A percentile compares a stretch with the other conserved stretches of the same genome.
These are phyloP conservation scores for Hydropsyche betteni DNA, from an alignment of 2,888 invertebrate genomes.

Conservation along the genomic window DNA sequence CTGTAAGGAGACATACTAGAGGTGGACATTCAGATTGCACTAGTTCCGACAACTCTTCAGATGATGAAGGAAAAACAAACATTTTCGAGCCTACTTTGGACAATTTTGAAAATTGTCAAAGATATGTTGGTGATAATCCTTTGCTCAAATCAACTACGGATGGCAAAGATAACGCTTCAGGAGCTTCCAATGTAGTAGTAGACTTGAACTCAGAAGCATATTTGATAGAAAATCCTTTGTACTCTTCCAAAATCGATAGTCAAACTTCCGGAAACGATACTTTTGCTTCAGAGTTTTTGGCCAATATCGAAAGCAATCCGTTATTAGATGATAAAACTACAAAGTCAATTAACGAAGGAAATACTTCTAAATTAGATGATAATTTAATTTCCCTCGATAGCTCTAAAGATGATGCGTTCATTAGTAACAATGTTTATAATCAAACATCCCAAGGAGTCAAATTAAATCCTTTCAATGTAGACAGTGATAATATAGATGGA, in stretches of 20 bases:
- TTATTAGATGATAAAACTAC: background rate
- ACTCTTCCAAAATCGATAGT: slow-evolving; percentile 64
- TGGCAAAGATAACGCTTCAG: slow-evolving; percentile 60
- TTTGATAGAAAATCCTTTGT: slow-evolving; percentile 62
- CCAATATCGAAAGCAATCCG: slow-evolving; percentile 5
- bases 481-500: slow-evolving; percentile 5
- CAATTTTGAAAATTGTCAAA: slow-evolving; percentile 64
- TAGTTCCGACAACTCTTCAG: slow-evolving; percentile 66
- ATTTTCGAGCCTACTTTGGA: slow-evolving; percentile 65
- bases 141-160: slow-evolving; percentile 54
- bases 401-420: background rate
- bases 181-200: slow-evolving; percentile 55
- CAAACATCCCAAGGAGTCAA: slow-evolving; percentile 39
- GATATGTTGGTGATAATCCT: slow-evolving; percentile 61
- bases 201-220: slow-evolving; percentile 53
- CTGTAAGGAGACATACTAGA: slow-evolving; percentile 68
- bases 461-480: slow-evolving; percentile 48
- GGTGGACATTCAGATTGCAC: slow-evolving; percentile 74
- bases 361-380: slow-evolving; percentile 23
- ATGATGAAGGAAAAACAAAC: slow-evolving; percentile 62
- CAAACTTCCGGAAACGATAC: slow-evolving; percentile 48
- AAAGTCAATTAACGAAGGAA: slow-evolving; percentile 14
- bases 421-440: slow-evolving; percentile 20
- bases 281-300: slow-evolving; percentile 41
- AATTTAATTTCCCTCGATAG: slow-evolving; percentile 39